These are phyloP conservation scores for Dufourea novaeangliae DNA, from an alignment of 1,140 invertebrate genomes.

Conservation along the genomic window DNA sequence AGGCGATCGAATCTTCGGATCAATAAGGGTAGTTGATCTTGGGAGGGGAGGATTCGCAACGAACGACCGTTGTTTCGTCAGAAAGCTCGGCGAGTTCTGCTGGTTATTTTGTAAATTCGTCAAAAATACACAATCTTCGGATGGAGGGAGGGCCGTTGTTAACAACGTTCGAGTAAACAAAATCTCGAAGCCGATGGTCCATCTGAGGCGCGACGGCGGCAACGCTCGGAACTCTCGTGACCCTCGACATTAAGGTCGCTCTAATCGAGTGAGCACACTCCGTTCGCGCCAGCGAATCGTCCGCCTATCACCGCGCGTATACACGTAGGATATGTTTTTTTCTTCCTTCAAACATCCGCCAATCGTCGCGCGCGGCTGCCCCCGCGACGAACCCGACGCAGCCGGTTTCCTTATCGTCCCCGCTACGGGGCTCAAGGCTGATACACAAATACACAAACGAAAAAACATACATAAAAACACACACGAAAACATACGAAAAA, in stretches of 20 bases:
- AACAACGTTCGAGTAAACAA: conserved; percentile 26
- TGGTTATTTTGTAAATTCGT: neutral
- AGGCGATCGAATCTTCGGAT: neutral
- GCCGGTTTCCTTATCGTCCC: conserved; percentile 34
- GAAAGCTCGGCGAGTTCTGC: neutral
- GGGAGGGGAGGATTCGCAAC: neutral
- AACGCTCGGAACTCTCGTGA: conserved; percentile 19
- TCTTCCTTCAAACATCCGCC: conserved; percentile 7
- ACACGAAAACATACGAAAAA: too few relatives aligned
- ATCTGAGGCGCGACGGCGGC: conserved; percentile 9
- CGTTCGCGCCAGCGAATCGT: conserved; percentile 7
- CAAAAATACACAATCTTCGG: too few relatives aligned
- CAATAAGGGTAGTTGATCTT: too few relatives aligned
- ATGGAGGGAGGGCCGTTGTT: neutral
- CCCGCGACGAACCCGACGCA: conserved; percentile 9
- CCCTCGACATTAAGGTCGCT: conserved; percentile 42
- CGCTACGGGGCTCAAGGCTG: conserved; percentile 12
- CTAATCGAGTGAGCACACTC: conserved; percentile 37
- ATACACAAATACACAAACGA: too few relatives aligned
- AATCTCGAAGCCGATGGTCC: conserved; percentile 19
- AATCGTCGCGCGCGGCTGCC: conserved; percentile 14
- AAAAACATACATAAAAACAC: too few relatives aligned
- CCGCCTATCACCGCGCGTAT: conserved; percentile 2
- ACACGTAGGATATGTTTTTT: neutral
- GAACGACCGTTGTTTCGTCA: neutral